Conservation (phyloP, 1,140 invertebrate genomes). For the Metopolophium dirhodum region DNA sequence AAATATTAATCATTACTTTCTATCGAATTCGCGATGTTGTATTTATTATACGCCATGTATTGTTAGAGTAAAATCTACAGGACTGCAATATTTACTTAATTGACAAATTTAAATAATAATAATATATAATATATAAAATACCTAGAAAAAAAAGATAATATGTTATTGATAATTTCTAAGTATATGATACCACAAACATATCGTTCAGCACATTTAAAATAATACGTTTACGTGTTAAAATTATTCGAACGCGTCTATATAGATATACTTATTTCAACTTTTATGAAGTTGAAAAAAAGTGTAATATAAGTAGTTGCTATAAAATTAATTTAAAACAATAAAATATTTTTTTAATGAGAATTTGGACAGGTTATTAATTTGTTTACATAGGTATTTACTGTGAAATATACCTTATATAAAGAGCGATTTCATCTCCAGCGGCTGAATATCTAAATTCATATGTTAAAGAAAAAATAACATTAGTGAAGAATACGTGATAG, state of each 20-base stretch:
- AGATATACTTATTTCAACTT: background rate
- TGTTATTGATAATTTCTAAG: background rate
- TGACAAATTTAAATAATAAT: background rate
- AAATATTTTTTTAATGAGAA: background rate
- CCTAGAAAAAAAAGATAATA: background rate
- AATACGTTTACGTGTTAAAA: background rate
- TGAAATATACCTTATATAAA: background rate
- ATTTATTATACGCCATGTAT: background rate
- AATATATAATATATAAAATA: background rate
- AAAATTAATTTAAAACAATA: background rate
- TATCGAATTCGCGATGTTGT: background rate
- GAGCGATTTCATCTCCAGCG: background rate
- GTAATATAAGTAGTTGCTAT: background rate
- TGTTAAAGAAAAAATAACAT: background rate
- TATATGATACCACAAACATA: background rate
- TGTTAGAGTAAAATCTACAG: background rate
- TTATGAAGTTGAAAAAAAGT: background rate
- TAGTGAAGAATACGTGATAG: background rate
- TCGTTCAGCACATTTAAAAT: background rate
- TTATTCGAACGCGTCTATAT: background rate
- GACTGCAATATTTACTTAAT: background rate
- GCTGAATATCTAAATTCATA: background rate
- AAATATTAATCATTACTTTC: background rate
- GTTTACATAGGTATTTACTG: background rate
- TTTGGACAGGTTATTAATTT: background rate